phyloP scores from a whole-genome alignment of 2,113 vertebrate species.

The Synodontis membranacea region DNA sequence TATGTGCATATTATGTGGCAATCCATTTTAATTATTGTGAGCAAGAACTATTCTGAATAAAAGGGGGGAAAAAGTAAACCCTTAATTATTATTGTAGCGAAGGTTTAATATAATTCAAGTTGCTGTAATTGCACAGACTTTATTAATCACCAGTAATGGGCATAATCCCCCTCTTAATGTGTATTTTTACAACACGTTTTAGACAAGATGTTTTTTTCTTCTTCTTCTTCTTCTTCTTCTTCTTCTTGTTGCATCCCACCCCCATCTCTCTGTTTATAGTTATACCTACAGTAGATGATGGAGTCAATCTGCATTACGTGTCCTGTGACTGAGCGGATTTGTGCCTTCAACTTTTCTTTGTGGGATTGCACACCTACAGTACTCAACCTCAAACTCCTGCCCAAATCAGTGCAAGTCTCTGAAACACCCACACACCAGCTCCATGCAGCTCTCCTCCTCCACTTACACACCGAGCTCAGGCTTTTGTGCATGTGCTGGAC shows the following conservation, averaged over 20 bases:
- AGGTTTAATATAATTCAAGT: not conserved
- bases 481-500: not conserved
- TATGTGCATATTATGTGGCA: not conserved
- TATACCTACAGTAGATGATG: too few species aligned
- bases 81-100: not conserved
- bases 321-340: constrained; percentile 3
- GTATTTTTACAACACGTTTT: not conserved
- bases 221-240: not conserved
- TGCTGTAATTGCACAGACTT: not conserved
- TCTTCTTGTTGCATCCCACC: not conserved
- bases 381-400: constrained; percentile 34
- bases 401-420: constrained; percentile 35
- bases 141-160: not conserved
- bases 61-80: too few species aligned
- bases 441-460: constrained; percentile 9
- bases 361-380: constrained; percentile 23
- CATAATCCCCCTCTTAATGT: not conserved
- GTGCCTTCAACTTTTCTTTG: constrained; percentile 18
- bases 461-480: not conserved
- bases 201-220: not conserved
- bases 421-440: constrained; percentile 37
- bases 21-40: constrained; percentile 25
- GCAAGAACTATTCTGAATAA: constrained; percentile 4
- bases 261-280: constrained; percentile 12
- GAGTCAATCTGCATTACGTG: not conserved